Conservation (phyloP, 2,888 invertebrate genomes). For the Anagyrus pseudococci region DNA sequence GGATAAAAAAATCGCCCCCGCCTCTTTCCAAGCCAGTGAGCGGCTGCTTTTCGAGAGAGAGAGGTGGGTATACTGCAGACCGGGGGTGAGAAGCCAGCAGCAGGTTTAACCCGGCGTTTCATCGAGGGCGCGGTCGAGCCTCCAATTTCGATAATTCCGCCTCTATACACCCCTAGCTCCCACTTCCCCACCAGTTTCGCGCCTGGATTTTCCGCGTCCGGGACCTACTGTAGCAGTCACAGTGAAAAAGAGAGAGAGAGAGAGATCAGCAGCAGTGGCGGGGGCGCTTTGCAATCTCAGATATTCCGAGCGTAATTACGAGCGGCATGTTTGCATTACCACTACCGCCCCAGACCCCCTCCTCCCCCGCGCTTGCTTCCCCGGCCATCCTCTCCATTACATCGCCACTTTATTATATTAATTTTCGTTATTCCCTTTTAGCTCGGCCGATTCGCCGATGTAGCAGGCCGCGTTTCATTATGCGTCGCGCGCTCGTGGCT, state of each 20-base stretch:
- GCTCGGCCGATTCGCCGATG: conserved; percentile 32
- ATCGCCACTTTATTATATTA: conserved; percentile 38
- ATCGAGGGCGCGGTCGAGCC: conserved; percentile 9
- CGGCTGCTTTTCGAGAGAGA: too few relatives aligned
- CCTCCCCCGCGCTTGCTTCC: background rate
- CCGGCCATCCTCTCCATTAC: conserved; percentile 8
- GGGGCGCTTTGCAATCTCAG: conserved; percentile 37
- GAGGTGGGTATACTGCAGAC: too few relatives aligned
- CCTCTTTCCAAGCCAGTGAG: background rate
- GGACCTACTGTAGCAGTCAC: background rate
- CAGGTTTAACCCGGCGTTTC: too few relatives aligned
- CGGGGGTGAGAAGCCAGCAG: too few relatives aligned
- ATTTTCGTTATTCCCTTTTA: conserved; percentile 35
- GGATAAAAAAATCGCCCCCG: background rate
- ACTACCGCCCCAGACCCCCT: background rate
- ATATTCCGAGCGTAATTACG: conserved; percentile 35
- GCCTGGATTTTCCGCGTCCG: conserved; percentile 11
- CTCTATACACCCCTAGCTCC: too few relatives aligned
- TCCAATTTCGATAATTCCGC: conserved; percentile 35
- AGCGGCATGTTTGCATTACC: conserved; percentile 25
- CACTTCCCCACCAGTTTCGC: background rate
- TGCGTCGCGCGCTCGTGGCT: background rate
- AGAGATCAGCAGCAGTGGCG: too few relatives aligned
- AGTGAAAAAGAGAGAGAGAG: too few relatives aligned
- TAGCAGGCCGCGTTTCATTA: too few relatives aligned